A percentile compares a stretch with the other conserved stretches of the same genome.
phyloP scores from a whole-genome alignment of 1,140 invertebrate species.

The Lepidurus couesii region DNA sequence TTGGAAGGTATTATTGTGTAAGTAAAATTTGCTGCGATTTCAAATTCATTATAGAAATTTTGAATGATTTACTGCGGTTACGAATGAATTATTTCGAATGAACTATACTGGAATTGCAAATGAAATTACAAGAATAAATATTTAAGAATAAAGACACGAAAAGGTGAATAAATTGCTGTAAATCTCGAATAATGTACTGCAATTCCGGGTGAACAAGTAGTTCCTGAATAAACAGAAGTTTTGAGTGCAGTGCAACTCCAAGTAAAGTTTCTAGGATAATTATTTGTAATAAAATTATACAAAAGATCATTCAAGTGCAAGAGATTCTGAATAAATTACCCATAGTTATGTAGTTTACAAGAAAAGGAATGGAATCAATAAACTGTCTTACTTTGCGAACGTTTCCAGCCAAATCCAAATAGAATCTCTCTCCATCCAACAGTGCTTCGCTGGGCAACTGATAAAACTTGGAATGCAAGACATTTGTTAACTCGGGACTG shows the following conservation, averaged over 20 bases:
- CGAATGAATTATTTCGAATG: too few relatives aligned
- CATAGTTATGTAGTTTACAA: background rate
- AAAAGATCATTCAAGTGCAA: background rate
- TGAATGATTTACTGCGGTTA: too few relatives aligned
- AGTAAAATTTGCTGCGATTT: too few relatives aligned
- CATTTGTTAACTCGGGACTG: constrained; percentile 70
- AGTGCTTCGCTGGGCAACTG: constrained; percentile 78
- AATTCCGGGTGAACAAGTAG: too few relatives aligned
- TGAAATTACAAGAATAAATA: too few relatives aligned
- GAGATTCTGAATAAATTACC: background rate
- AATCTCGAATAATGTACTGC: too few relatives aligned
- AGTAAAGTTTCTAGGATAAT: background rate
- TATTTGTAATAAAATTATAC: background rate
- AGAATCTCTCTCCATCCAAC: constrained; percentile 86
- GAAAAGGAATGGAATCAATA: background rate
- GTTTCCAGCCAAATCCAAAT: constrained; percentile 89
- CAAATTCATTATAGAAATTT: too few relatives aligned
- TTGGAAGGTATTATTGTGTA: too few relatives aligned
- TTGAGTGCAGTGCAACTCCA: background rate
- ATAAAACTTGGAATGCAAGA: constrained; percentile 76
- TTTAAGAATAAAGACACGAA: too few relatives aligned
- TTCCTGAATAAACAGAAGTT: too few relatives aligned
- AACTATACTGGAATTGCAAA: too few relatives aligned
- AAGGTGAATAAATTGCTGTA: too few relatives aligned
- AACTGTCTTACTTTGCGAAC: constrained; percentile 65